Evolutionary conservation across 2,797 vertebrate genomes (phyloP).

Genomic region (Acrossocheilus fasciatus): DNA sequence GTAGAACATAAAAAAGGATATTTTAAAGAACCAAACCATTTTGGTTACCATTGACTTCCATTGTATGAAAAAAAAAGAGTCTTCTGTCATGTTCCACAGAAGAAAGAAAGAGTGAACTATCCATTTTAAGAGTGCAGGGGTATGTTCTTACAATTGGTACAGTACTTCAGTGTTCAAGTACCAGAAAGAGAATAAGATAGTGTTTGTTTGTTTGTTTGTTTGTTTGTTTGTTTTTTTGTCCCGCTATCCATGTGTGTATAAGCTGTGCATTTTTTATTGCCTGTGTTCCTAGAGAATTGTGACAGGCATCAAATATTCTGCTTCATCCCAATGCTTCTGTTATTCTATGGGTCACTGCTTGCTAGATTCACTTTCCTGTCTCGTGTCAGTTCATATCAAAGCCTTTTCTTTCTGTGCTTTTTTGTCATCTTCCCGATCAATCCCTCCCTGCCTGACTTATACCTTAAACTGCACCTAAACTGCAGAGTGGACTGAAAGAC

Average conservation of each 20-base stretch:
- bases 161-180: background rate
- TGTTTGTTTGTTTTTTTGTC: background rate
- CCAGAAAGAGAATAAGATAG: background rate
- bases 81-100: background rate
- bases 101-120: no score
- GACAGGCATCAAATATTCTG: background rate
- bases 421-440: background rate
- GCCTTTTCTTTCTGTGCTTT: background rate
- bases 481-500: background rate
- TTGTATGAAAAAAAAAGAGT: no score
- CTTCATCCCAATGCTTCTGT: background rate
- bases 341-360: slow-evolving; percentile 8
- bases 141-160: background rate
- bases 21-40: background rate
- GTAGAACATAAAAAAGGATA: background rate
- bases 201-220: no score
- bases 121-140: background rate
- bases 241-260: background rate
- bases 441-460: background rate
- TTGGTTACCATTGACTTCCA: no score
- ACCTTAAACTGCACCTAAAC: background rate
- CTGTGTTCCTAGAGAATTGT: background rate
- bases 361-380: background rate
- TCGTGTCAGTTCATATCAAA: background rate
- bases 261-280: background rate